Evolutionary conservation across 2,113 vertebrate species (phyloP).

Genomic region (Odobenus rosmarus): DNA sequence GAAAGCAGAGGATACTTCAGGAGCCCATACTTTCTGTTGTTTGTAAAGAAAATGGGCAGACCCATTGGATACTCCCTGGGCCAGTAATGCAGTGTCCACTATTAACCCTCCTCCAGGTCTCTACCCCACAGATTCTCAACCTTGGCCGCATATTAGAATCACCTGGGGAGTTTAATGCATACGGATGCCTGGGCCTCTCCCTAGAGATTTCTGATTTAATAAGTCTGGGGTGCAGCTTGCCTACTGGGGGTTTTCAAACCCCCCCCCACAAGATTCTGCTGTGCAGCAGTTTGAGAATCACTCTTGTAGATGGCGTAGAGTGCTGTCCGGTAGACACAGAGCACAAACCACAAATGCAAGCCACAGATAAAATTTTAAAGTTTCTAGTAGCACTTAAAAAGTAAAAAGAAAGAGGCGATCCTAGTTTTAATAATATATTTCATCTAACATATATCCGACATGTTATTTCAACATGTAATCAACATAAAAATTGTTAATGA

Average conservation of each 20-base stretch:
- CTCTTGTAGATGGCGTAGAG: not conserved
- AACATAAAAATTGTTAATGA: not conserved
- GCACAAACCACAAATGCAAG: not conserved
- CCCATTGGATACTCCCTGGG: not conserved
- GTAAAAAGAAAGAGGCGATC: not conserved
- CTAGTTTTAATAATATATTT: slow-evolving; percentile 38
- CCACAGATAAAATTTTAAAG: not conserved
- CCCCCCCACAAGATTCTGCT: not conserved
- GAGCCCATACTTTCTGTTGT: not conserved
- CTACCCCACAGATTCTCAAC: not conserved
- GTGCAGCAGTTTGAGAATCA: not conserved
- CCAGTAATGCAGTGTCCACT: not conserved
- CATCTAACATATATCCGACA: not conserved
- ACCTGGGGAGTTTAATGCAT: not conserved
- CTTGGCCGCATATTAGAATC: not conserved
- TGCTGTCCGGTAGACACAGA: not conserved
- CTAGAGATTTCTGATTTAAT: not conserved
- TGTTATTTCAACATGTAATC: slow-evolving; percentile 31
- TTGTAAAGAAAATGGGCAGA: not conserved
- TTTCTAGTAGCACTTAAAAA: not conserved
- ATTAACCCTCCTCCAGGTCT: not conserved
- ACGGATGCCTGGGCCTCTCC: not conserved
- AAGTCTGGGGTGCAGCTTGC: not conserved
- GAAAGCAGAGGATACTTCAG: not conserved
- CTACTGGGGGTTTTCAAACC: not conserved